These are phyloP conservation scores for Pristionchus fissidentatus DNA, from an alignment of 2,888 invertebrate species.

Conservation along the genomic window DNA sequence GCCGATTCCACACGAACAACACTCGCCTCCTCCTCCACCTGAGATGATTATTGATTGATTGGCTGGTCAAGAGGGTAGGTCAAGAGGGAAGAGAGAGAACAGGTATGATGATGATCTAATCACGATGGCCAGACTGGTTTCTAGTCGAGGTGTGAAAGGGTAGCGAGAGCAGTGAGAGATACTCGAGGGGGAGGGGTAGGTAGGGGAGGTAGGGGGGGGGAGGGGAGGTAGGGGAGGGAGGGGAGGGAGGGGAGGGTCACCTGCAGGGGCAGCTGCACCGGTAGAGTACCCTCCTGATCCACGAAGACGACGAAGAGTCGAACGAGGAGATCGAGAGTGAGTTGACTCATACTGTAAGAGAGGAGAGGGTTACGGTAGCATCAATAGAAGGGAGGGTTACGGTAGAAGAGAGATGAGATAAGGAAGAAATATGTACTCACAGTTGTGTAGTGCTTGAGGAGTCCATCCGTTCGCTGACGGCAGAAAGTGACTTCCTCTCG, in stretches of 20 bases:
- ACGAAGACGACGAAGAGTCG: neutral
- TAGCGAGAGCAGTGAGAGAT: neutral
- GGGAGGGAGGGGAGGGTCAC: neutral
- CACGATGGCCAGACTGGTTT: neutral
- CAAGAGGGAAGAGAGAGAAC: neutral
- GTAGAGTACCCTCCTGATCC: slow-evolving; percentile 34
- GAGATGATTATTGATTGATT: neutral
- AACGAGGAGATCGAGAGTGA: slow-evolving; percentile 41
- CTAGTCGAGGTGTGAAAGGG: too few species aligned
- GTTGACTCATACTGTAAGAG: slow-evolving; percentile 33
- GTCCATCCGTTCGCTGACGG: slow-evolving; percentile 41
- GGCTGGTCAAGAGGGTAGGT: neutral
- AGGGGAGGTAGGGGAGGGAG: too few species aligned
- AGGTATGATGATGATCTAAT: slow-evolving; percentile 13
- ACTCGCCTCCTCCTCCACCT: slow-evolving; percentile 40
- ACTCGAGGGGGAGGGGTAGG: neutral
- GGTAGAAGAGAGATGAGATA: neutral
- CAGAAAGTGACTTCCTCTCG: slow-evolving; percentile 44
- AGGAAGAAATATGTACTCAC: neutral
- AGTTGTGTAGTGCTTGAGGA: slow-evolving; percentile 35
- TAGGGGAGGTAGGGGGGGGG: neutral
- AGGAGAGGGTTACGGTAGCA: neutral
- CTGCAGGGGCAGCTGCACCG: neutral
- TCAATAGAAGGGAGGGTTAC: neutral
- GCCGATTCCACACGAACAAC: slow-evolving; percentile 29